Conservation (phyloP, 2,797 vertebrate genomes). For the Ispidina picta region DNA sequence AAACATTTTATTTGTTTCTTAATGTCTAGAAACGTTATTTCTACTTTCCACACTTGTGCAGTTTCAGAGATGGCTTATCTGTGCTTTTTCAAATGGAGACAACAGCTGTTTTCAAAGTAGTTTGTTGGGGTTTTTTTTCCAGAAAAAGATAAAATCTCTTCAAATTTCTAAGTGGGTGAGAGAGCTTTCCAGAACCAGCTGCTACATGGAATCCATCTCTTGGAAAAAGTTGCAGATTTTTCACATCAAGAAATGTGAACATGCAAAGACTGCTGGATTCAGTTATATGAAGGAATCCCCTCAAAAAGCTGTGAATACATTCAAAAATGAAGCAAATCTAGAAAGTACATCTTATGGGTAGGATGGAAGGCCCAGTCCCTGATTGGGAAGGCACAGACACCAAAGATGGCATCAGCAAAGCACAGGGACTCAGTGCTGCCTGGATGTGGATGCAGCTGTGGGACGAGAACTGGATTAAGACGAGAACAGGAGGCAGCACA, state of each 20-base stretch:
- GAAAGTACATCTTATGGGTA: neutral
- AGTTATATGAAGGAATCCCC: neutral
- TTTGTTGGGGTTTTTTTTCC: neutral
- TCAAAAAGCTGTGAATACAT: neutral
- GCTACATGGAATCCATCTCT: neutral
- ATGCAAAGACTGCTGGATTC: neutral
- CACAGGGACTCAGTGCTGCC: neutral
- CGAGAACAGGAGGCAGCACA: neutral
- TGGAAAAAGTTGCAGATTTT: neutral
- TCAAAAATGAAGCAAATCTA: neutral
- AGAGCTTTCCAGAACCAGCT: neutral
- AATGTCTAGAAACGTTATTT: neutral
- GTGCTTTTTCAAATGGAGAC: neutral
- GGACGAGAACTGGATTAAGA: neutral
- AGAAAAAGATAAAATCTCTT: neutral
- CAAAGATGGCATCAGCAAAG: neutral
- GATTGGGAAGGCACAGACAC: neutral
- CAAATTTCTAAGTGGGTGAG: neutral
- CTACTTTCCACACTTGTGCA: neutral
- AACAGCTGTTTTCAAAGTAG: neutral
- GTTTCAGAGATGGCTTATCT: neutral
- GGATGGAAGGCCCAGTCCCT: neutral
- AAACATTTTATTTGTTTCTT: neutral
- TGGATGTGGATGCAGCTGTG: rapidly evolving
- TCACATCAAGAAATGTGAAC: neutral